phyloP scores from a whole-genome alignment of 2,797 vertebrate species.

The Gila robusta region DNA sequence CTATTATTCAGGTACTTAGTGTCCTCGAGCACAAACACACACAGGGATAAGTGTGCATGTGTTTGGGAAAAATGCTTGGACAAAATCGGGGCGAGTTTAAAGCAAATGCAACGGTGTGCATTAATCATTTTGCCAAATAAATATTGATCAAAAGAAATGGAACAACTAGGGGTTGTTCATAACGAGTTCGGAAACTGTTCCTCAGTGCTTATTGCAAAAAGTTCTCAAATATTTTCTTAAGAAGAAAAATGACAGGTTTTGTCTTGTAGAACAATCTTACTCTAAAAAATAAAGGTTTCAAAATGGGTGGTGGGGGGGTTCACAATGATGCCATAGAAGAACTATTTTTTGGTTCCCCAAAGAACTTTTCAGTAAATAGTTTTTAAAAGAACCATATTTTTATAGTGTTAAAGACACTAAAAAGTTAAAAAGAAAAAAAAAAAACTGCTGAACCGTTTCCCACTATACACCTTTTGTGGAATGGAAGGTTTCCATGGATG shows the following conservation, averaged over 20 bases:
- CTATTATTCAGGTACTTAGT: slow-evolving; percentile 51
- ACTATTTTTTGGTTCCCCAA: no score
- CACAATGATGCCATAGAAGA: no score
- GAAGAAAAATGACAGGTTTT: no score
- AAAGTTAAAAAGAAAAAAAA: no score
- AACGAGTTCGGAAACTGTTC: background rate
- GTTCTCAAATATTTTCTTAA: no score
- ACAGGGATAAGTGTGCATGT: background rate
- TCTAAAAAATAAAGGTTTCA: no score
- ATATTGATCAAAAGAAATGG: background rate
- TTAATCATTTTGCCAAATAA: slow-evolving; percentile 14
- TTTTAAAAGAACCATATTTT: background rate
- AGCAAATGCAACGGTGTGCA: background rate
- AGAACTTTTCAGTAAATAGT: background rate
- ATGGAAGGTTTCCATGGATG: background rate
- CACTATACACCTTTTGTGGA: background rate
- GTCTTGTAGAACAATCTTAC: no score
- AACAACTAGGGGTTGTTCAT: background rate
- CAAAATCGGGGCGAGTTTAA: slow-evolving; percentile 32
- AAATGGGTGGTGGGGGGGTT: no score
- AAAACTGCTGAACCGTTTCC: no score
- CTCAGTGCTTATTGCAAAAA: background rate
- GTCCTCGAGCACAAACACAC: slow-evolving; percentile 15
- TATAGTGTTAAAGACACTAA: background rate
- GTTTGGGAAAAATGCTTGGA: slow-evolving; percentile 24